Base-by-base conservation (phyloP, 2,113 vertebrate genomes). In the Chlamydotis undulata region DNA sequence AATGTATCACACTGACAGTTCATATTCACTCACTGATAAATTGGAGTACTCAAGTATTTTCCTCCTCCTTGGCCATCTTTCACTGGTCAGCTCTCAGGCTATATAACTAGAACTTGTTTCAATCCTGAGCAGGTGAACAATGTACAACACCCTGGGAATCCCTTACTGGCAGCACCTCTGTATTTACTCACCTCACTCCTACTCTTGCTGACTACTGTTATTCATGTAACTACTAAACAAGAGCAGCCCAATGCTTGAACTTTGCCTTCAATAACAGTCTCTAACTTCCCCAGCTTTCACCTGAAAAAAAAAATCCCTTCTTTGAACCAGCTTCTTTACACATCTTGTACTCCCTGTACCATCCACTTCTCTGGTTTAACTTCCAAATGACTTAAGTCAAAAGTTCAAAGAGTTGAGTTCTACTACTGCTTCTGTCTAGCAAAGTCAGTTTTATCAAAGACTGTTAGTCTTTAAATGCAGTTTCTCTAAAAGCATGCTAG, bases 31-130 rank as follows among this genome's bases (percentile, higher is more conserved):
- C 57, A 41, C 33, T 1, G 3, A 59, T 19, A 8, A 79, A 56
- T 9, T 6, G 22, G 10, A 53, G 3, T 18, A 18, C 7, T 41
- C 23, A 6, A 8, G 0, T 21, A 19, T 12, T 50, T 47, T 41
- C 43, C 57, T 55, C 23, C 43, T 86, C 39, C 33, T 25, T 14
- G 14, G 15, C 15, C 26, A 83, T 16, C 29, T 37, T 49, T 31
- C 76, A 74, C 59, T 73, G 26, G 49, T 64, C 26, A 80, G 10
- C 6, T 88, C 37, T 37, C 63, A 76, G 24, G 53, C 41, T 52
- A 15, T 4, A 1, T 3, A n/a, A 57, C 17, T 33, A 22, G 10
- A 45, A 61, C 33, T 21, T 25, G 23, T 80, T 49, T 79, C 52
- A 47, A 45, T 6, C 9, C 22, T 28, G 5, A 89, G n/a, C 12